Evolutionary conservation across 1,140 invertebrate species (phyloP), one percentile per base, ranked within the genome.

Genomic region (Bicyclus anynana): DNA sequence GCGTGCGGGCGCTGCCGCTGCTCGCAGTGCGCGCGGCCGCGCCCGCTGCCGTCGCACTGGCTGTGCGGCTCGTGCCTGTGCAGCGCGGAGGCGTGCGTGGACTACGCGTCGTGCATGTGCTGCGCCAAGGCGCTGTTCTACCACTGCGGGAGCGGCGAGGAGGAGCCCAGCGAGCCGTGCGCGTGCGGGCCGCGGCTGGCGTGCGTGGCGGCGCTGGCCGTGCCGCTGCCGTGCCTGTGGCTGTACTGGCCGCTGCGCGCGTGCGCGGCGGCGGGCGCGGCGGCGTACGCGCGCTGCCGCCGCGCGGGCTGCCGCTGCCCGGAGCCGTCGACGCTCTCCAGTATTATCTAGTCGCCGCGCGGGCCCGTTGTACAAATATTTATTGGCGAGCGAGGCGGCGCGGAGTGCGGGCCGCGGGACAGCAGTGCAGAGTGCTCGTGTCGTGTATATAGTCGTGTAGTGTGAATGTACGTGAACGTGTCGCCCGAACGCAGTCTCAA

Each of bases 81-180:
- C 88, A 97, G 95, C 69, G 94, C 95, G 44, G 94, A 97, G 80
- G 93, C 94, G 55, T 91, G 93, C 64, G 92, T 98, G 59, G 96
- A 98, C 88, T 95, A 96, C 80, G 93, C 94, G 48, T 95, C 95
- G 56, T 98, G 97, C 81, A 91, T 98, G 87, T 98, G 97, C 89
- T 97, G 96, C 85, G 96, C 97, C 65, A 97, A 97, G 81, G 96
- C 94, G 37, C 80, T 97, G 23, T 97, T 97, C 84, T 98, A 98
- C 87, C 97, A 98, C 81, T 97, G 96, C 87, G 93, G 93, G 59
- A 93, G 94, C 74, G 92, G 92, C 70, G 91, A 91, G 61, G 92
- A 92, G 64, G 90, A 91, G 61, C 94, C 95, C 69, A 91, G 92
- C 58, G 93, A 62, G 95, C 96, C 84, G 93, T 97, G 87, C 96